Base-by-base conservation (phyloP, 2,113 vertebrate species). In the Phrynocephalus versicolor region DNA sequence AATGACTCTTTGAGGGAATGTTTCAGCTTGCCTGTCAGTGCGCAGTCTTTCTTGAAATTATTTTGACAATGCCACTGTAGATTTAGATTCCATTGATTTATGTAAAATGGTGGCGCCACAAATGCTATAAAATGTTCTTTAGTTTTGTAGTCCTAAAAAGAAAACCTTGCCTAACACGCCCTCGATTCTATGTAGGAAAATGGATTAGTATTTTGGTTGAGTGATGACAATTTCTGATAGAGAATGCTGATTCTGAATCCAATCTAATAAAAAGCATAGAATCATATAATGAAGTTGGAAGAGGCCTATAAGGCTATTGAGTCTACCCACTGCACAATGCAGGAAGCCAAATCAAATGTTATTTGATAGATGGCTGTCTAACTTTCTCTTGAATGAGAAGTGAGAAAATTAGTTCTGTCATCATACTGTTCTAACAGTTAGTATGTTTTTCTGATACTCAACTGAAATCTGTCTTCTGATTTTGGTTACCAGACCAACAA, bases 41-140 rank as follows among this genome's bases (percentile, higher is more conserved):
- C 71, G 45, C 62, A 69, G 62, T 77, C 41, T 84, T 74, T 74
- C 71, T 83, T 69, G 67, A 84, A 25, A 84, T 77, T 69, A 81
- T 81, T 81, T 84, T 76, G 83, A 84, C 74, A 84, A 41, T 69
- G 45, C 62, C 64, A 81, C 64, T 33, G 27, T 33, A 69, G 79
- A 81, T 33, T 81, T 81, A 67, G n/a, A 51, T 45, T 51, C 10
- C 55, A 55, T 77, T 67, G 62, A 84, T 37, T 69, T 76, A 39
- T 58, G 69, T 76, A 77, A 84, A 69, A 67, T 35, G 77, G 73
- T 57, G 45, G 27, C 69, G 37, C 41, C 77, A 69, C 45, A 82
- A 69, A 74, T 69, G 76, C 45, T 58, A 23, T n/a, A 84, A 35
- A 77, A 57, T 51, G 21, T 27, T 84, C 18, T 27, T 9, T 21